Conservation (phyloP, 2,797 vertebrate species). For the Girardinus metallicus region DNA sequence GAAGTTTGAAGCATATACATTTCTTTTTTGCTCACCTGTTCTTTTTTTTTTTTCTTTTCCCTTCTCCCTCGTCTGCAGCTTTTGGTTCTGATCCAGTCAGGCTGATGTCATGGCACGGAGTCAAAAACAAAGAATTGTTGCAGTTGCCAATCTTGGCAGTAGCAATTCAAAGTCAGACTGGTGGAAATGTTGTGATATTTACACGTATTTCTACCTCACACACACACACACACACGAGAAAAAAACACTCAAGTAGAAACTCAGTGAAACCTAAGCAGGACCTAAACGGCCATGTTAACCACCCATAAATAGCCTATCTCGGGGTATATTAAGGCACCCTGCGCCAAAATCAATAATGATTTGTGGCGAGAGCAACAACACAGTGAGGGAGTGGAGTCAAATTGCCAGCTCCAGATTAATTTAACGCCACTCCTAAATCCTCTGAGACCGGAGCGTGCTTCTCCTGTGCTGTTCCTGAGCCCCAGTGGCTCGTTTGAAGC, state of each 20-base stretch:
- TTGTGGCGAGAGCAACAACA: constrained; percentile 70
- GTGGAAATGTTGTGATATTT: background rate
- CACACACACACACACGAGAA: background rate
- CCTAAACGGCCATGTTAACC: constrained; percentile 47
- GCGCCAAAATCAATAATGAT: constrained; percentile 75
- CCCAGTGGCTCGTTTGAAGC: constrained; percentile 79
- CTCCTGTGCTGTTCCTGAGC: constrained; percentile 79
- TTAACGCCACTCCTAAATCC: constrained; percentile 83
- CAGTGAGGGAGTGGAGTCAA: constrained; percentile 73
- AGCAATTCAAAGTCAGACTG: background rate
- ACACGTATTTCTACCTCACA: background rate
- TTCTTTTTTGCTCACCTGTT: background rate
- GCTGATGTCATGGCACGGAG: constrained; percentile 48
- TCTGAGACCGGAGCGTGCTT: constrained; percentile 73
- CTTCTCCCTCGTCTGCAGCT: constrained; percentile 6
- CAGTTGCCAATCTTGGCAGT: background rate
- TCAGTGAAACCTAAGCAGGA: constrained; percentile 19
- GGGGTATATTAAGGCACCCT: constrained; percentile 59
- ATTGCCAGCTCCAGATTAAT: constrained; percentile 83
- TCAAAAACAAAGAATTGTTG: constrained; percentile 11
- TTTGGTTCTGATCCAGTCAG: constrained; percentile 44
- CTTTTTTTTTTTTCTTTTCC: background rate
- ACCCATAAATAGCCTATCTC: constrained; percentile 57
- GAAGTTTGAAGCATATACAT: background rate
- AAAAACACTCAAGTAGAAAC: constrained; percentile 7